Percentiles rank a stretch among this genome's conserved stretches.
These are phyloP conservation scores for Sapayoa aenigma DNA, from an alignment of 2,113 vertebrate genomes.

Conservation along the genomic window DNA sequence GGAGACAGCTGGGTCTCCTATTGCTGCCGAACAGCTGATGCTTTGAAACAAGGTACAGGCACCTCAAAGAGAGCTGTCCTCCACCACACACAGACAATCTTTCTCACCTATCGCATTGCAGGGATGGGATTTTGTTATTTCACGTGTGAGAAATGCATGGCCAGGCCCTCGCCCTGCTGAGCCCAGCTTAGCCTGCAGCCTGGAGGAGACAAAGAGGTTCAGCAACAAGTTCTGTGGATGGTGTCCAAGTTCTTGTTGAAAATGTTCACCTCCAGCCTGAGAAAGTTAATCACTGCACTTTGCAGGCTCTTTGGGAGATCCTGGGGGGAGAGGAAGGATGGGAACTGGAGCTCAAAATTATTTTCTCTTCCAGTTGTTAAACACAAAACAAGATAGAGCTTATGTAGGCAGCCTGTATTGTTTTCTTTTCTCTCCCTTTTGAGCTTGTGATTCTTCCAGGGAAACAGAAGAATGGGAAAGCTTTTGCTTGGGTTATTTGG, in stretches of 20 bases:
- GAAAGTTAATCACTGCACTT: neutral
- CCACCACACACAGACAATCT: neutral
- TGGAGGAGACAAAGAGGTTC: neutral
- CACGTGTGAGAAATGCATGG: neutral
- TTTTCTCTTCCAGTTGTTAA: neutral
- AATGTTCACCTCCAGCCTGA: neutral
- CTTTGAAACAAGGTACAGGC: neutral
- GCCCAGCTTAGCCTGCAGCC: neutral
- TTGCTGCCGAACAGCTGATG: neutral
- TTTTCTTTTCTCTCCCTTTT: neutral
- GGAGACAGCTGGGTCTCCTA: neutral
- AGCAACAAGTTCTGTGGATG: rapidly evolving
- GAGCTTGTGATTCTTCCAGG: neutral
- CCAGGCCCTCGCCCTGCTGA: rapidly evolving
- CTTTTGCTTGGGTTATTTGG: neutral
- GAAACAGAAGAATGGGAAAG: neutral
- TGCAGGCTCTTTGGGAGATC: rapidly evolving
- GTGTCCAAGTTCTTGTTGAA: neutral
- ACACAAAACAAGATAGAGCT: neutral
- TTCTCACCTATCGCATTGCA: neutral
- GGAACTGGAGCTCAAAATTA: neutral
- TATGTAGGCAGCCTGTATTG: neutral
- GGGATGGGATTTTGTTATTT: neutral
- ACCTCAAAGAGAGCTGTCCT: neutral
- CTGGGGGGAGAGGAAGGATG: neutral